phyloP scores from a whole-genome alignment of 2,888 invertebrate species.

The Protodeltote pygarga region DNA sequence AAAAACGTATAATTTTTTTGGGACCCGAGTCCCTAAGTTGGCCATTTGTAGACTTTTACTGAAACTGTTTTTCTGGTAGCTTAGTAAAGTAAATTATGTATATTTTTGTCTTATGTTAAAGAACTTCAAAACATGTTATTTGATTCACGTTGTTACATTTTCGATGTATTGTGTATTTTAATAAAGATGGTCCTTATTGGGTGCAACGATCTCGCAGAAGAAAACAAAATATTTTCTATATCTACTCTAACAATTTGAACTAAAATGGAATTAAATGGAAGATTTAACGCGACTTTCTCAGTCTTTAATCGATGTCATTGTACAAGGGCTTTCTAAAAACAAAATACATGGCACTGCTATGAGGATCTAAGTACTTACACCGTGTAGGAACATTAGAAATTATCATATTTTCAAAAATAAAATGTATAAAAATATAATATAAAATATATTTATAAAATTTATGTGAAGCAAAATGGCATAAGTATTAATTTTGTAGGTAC shows the following conservation, averaged over 20 bases:
- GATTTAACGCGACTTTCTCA: conserved; percentile 65
- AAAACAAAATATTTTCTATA: conserved; percentile 36
- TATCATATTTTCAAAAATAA: conserved; percentile 67
- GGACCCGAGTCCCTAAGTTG: no score
- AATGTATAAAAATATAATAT: conserved; percentile 73
- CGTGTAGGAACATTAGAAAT: conserved; percentile 74
- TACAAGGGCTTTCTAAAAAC: conserved; percentile 49
- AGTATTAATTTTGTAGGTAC: conserved; percentile 66
- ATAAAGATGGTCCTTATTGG: no score
- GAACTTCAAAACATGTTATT: no score
- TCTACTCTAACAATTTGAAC: conserved; percentile 36
- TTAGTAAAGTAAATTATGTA: no score
- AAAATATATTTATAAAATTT: conserved; percentile 46
- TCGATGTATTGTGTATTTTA: no score
- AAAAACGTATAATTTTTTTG: no score
- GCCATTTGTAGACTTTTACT: no score
- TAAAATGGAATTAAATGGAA: conserved; percentile 35
- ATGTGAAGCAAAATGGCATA: conserved; percentile 59
- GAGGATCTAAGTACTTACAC: conserved; percentile 70
- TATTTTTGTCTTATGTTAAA: no score
- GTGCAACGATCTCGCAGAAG: conserved; percentile 29
- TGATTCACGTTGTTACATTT: no score
- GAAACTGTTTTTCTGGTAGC: no score
- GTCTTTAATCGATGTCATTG: conserved; percentile 80
- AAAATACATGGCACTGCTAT: conserved; percentile 76